A percentile compares a stretch with the other conserved stretches of the same genome.
Evolutionary conservation across 2,113 vertebrate species (phyloP).

Genomic region (Galeopterus variegatus): DNA sequence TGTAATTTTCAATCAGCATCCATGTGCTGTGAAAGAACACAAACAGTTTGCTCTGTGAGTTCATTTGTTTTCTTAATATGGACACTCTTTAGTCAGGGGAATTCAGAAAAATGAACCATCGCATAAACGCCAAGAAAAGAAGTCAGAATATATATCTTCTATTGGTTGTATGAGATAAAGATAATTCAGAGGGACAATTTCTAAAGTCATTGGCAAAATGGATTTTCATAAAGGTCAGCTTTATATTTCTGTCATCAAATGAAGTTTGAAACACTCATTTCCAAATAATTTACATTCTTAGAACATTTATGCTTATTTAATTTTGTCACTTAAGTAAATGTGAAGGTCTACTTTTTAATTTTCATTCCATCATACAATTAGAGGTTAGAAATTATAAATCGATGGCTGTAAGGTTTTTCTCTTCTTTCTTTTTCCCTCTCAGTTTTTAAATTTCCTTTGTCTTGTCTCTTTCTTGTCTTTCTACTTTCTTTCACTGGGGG

Average conservation of each 20-base stretch:
- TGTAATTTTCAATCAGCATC: not conserved
- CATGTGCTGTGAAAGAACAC: not conserved
- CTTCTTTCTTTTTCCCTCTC: not conserved
- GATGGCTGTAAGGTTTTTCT: not conserved
- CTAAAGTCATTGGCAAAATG: not conserved
- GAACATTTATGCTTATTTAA: not conserved
- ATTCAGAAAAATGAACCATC: not conserved
- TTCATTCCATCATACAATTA: not conserved
- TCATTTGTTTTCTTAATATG: not conserved
- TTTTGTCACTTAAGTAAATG: not conserved
- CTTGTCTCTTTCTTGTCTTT: not conserved
- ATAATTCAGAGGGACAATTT: not conserved
- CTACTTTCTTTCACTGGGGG: not conserved
- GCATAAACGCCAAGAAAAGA: not conserved
- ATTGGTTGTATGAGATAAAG: not conserved
- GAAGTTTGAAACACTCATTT: not conserved
- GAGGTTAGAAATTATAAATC: not conserved
- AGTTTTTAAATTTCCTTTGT: not conserved
- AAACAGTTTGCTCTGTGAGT: not conserved
- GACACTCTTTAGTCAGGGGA: not conserved
- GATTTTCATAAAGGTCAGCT: not conserved
- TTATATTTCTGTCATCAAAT: not conserved
- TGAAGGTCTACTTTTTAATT: not conserved
- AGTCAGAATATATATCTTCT: not conserved
- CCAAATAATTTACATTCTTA: not conserved